Conservation (phyloP, 2,113 vertebrate genomes). For the Rhizomys pruinosus region DNA sequence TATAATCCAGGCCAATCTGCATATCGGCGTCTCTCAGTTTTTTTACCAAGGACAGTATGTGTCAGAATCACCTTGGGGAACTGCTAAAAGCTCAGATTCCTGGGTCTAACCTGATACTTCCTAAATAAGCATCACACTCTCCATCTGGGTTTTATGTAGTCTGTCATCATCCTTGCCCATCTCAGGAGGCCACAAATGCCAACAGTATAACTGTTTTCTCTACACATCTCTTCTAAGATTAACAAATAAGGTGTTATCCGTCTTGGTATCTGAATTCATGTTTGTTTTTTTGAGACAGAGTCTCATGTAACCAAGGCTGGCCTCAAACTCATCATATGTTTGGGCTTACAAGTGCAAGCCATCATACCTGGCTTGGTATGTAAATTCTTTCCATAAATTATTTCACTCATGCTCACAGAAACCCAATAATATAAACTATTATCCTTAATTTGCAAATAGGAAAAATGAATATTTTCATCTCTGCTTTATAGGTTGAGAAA, state of each 20-base stretch:
- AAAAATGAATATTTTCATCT: neutral
- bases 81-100: neutral
- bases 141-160: fast-evolving
- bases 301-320: no score
- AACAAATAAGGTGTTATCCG: neutral
- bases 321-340: no score
- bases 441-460: neutral
- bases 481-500: neutral
- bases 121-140: no score
- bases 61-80: neutral
- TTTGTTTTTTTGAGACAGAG: no score
- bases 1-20: neutral
- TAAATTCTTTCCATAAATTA: neutral
- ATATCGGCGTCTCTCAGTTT: neutral
- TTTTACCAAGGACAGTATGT: neutral
- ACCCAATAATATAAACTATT: neutral
- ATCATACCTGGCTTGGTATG: no score
- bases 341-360: no score
- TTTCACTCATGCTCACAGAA: neutral
- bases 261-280: neutral
- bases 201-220: neutral
- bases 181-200: neutral
- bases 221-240: neutral
- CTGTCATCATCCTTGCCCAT: neutral
- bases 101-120: neutral